Evolutionary conservation across 2,797 vertebrate genomes (phyloP).

Genomic region (Acomys russatus): DNA sequence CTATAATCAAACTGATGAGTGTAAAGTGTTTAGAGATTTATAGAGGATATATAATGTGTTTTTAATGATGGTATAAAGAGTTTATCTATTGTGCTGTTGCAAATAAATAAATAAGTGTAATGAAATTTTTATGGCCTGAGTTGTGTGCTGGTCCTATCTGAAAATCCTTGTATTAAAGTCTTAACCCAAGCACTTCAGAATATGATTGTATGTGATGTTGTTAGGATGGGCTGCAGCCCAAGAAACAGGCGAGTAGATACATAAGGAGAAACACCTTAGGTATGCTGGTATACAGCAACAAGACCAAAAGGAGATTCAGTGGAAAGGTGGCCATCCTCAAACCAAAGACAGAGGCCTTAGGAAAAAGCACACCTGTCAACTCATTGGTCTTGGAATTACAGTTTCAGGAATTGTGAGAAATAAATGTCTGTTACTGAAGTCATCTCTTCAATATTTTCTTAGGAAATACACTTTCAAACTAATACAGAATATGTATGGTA

Average conservation of each 20-base stretch:
- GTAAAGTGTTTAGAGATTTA: neutral
- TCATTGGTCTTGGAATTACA: neutral
- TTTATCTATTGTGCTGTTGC: neutral
- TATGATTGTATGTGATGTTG: neutral
- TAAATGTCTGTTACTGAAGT: neutral
- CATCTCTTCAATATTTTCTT: neutral
- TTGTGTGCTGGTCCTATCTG: neutral
- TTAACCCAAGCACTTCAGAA: neutral
- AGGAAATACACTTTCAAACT: neutral
- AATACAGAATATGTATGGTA: neutral
- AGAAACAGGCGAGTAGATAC: neutral
- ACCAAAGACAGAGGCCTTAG: neutral
- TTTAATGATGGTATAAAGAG: neutral
- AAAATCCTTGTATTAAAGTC: neutral
- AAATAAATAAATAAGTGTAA: slow-evolving; percentile 23
- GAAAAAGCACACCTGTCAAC: neutral
- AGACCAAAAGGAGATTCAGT: neutral
- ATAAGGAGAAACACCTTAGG: neutral
- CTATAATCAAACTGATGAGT: neutral
- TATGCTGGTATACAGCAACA: too few species aligned
- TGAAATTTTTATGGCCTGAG: neutral
- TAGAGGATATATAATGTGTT: neutral
- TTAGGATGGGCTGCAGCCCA: neutral
- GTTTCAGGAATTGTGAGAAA: neutral
- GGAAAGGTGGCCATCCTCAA: neutral